Percentiles rank a stretch among this genome's conserved stretches.
phyloP scores from a whole-genome alignment of 2,797 vertebrate species.

The Pelochelys cantorii region DNA sequence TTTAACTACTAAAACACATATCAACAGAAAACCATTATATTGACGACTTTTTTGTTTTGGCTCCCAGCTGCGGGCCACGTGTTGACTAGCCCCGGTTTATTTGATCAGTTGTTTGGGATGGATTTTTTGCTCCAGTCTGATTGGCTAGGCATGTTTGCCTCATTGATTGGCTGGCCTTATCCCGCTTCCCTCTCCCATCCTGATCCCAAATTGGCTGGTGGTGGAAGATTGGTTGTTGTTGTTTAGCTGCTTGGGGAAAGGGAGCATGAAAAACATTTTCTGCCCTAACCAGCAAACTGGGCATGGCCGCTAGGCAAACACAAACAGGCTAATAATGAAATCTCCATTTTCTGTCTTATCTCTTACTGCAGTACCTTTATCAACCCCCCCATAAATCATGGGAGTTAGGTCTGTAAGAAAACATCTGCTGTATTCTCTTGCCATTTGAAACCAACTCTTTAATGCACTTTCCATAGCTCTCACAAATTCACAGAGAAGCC shows the following conservation, averaged over 20 bases:
- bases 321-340: background rate
- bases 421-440: slow-evolving; percentile 2
- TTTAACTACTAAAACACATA: no score
- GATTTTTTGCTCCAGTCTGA: background rate
- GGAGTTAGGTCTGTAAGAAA: background rate
- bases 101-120: background rate
- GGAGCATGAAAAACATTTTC: background rate
- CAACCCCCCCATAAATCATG: background rate
- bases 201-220: background rate
- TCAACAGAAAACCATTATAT: no score
- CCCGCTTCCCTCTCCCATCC: background rate
- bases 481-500: slow-evolving; percentile 26
- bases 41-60: no score
- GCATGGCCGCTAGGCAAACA: background rate
- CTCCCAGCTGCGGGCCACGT: no score
- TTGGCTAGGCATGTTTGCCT: background rate
- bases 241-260: background rate
- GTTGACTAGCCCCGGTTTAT: no score
- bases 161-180: background rate
- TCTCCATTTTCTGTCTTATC: background rate
- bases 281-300: background rate
- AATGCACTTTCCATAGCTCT: background rate
- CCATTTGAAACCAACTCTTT: background rate
- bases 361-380: background rate
- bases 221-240: background rate